Evolutionary conservation across 1,140 invertebrate genomes (phyloP).

Genomic region (Goniozus legneri): DNA sequence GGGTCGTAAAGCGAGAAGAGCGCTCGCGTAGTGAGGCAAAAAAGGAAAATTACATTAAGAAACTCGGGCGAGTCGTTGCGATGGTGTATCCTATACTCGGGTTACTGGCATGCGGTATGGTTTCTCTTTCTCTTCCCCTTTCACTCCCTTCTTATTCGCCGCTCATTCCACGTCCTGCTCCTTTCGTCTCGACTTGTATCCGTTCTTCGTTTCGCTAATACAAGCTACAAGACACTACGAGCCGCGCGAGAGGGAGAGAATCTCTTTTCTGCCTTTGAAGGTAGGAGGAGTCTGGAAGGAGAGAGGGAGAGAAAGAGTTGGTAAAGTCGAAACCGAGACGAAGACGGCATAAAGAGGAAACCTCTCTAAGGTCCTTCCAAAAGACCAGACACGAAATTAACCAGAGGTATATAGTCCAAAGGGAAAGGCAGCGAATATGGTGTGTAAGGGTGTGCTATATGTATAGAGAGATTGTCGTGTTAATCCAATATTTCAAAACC

Average conservation of each 20-base stretch:
- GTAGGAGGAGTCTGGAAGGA: too few relatives aligned
- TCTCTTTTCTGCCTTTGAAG: too few relatives aligned
- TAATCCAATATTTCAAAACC: too few relatives aligned
- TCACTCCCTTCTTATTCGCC: neutral
- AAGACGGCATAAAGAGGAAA: constrained; percentile 1
- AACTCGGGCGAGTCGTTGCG: constrained; percentile 39
- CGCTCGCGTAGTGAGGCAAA: too few relatives aligned
- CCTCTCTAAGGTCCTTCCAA: neutral
- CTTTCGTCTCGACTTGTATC: neutral
- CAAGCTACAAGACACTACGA: constrained; percentile 6
- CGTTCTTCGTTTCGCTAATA: constrained; percentile 6
- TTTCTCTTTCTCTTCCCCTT: constrained; percentile 3
- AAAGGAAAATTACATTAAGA: constrained; percentile 53
- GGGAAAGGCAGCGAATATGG: neutral
- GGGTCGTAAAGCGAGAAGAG: constrained; percentile 50
- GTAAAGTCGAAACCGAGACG: neutral
- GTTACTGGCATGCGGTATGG: constrained; percentile 29
- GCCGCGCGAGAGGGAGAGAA: neutral
- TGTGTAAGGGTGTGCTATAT: too few relatives aligned
- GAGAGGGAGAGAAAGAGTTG: too few relatives aligned
- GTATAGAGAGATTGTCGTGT: too few relatives aligned
- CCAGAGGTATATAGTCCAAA: constrained; percentile 30
- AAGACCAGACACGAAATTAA: constrained; percentile 36
- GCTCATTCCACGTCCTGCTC: neutral
- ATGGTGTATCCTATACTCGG: constrained; percentile 23